phyloP scores from a whole-genome alignment of 2,797 vertebrate genomes.

The Mastacembelus armatus region DNA sequence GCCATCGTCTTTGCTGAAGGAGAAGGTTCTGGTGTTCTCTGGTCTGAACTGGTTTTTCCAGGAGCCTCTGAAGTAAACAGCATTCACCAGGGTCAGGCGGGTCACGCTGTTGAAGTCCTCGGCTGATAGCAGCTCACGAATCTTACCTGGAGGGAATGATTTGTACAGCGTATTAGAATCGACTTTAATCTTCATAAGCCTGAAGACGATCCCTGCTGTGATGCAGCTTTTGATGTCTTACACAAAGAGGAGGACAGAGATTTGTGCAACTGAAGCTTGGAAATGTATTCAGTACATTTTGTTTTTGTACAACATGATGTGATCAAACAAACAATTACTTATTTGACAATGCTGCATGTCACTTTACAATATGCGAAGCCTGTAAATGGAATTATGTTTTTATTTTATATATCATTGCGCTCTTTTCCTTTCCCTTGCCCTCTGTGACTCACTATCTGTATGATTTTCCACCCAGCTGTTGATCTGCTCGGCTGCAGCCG shows the following conservation, averaged over 20 bases:
- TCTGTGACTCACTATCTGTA: constrained; percentile 90
- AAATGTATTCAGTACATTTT: neutral
- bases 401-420: neutral
- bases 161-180: neutral
- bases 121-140: constrained; percentile 91
- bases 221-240: constrained; percentile 7
- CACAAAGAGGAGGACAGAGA: neutral
- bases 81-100: constrained; percentile 92
- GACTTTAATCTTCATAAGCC: neutral
- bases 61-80: constrained; percentile 96
- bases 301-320: constrained; percentile 6
- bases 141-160: constrained; percentile 84
- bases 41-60: constrained; percentile 99
- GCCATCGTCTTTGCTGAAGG: constrained; percentile 97
- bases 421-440: neutral
- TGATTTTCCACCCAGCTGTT: constrained; percentile 97
- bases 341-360: neutral
- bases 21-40: constrained; percentile 97
- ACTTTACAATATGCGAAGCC: neutral
- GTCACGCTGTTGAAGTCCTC: constrained; percentile 91
- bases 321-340: constrained; percentile 1
- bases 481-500: constrained; percentile 90
- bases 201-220: neutral
- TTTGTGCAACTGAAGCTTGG: neutral
- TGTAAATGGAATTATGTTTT: neutral